Evolutionary conservation across 1,140 invertebrate species (phyloP), one percentile per base, ranked within the genome.

Genomic region (Drosophila albomicans): DNA sequence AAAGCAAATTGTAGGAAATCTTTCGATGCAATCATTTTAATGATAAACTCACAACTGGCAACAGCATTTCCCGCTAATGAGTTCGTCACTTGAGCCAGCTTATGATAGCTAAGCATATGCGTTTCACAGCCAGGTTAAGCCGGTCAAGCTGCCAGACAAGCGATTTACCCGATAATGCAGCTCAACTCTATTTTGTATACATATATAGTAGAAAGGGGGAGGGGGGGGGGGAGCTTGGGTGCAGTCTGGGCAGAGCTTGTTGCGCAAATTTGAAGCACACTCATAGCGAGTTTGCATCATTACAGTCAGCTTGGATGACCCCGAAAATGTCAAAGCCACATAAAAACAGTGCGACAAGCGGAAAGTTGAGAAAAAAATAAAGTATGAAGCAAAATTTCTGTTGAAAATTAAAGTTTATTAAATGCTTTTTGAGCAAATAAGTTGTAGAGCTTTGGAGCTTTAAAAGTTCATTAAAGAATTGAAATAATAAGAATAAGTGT

Each of bases 21-120:
- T 25, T 0, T 25, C 57, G 41, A 25, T 49, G 72, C 65, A 74
- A 74, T 74, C 57, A 74, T 69, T 54, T 68, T 69, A 69, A 75
- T 69, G 66, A 72, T 62, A 58, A 75, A 69, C 48, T 35, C 28
- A 28, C 41, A 3, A 41, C 38, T 41, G 7, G 38, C 30, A 7
- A 32, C 7, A 32, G 30, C 30, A 32, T 32, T 32, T 32, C 30
- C 30, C 30, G 30, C 30, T 64, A 64, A 64, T 64, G 48, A 52
- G 62, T 38, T 49, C 5, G 28, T 16, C 15, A 4, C 20, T 25
- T 35, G 5, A 35, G 51, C 13, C 51, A 32, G 35, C 32, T 7
- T n/a, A 28, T 16, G 15, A 32, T 30, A 5, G 48, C 61, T 25
- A 35, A 64, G 30, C 48, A 10, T 20, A 15, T 20, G 16, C n/a